A percentile compares a stretch with the other conserved stretches of the same genome.
Conservation (phyloP, 2,797 vertebrate species). For the Aplochiton taeniatus region DNA sequence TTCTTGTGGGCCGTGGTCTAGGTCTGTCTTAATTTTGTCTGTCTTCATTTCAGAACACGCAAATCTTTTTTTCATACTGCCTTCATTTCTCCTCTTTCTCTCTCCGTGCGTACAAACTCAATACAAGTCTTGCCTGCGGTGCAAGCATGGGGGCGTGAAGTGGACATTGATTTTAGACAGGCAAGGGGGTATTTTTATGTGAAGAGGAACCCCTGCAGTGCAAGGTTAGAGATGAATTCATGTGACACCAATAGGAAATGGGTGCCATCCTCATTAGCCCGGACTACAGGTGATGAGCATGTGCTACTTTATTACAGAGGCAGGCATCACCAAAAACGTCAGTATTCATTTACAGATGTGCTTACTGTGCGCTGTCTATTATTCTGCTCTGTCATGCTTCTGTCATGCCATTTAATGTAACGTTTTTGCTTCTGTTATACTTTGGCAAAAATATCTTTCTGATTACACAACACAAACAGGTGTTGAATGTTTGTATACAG, state of each 20-base stretch:
- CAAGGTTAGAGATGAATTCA: slow-evolving; percentile 47
- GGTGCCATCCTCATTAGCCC: slow-evolving; percentile 39
- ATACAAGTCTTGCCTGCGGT: slow-evolving; percentile 28
- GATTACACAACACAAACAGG: too few species aligned
- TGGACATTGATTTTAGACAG: slow-evolving; percentile 54
- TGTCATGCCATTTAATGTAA: neutral
- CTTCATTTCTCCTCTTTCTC: slow-evolving; percentile 27
- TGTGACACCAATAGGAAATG: slow-evolving; percentile 43
- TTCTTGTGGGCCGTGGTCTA: slow-evolving; percentile 46
- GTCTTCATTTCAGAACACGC: slow-evolving; percentile 43
- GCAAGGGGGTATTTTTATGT: slow-evolving; percentile 44
- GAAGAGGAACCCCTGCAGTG: slow-evolving; percentile 34
- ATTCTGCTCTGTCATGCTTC: too few species aligned
- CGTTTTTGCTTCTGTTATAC: too few species aligned
- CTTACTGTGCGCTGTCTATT: too few species aligned
- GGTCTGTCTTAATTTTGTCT: slow-evolving; percentile 24
- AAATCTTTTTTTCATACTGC: slow-evolving; percentile 44
- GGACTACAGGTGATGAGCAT: slow-evolving; percentile 6
- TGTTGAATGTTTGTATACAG: too few species aligned
- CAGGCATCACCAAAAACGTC: neutral
- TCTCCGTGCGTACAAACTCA: slow-evolving; percentile 37
- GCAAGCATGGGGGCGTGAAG: slow-evolving; percentile 24
- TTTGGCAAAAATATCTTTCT: too few species aligned
- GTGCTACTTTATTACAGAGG: neutral
- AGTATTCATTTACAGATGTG: neutral